Evolutionary conservation across 2,797 vertebrate species (phyloP), one percentile per base, ranked within the genome.

Genomic region (Triplophysa yarkandensis): DNA sequence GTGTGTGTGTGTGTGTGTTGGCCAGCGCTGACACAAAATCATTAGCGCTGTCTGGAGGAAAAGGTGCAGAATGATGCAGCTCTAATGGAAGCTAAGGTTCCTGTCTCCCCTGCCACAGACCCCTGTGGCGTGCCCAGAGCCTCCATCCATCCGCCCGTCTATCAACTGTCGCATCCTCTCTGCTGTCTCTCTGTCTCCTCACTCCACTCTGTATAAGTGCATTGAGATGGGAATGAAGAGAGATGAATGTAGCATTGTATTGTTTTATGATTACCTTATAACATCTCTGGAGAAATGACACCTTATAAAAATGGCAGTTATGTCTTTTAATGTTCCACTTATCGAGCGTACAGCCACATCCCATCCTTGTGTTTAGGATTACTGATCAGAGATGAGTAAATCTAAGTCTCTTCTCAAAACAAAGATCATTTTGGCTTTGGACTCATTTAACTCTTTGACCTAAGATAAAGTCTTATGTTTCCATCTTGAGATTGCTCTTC

Each of bases 51-150:
- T 78, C 54, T 68, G 46, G 43, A 41, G 55, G 48, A 68, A 44
- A 68, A 69, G 64, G 74, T 61, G 66, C 60, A 77, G 70, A 79
- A 39, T 74, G 74, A 77, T 58, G 21, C 16, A 54, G 21, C 36
- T 78, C 71, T 65, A 77, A 77, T 64, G 36, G 71, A 73, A 77
- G 71, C 72, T 69, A 75, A 73, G 60, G 81, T 82, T 71, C 36
- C 71, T 66, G 68, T 76, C 60, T 69, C 17, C 76, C 64, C 34
- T 57, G 55, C 60, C 50, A 50, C 17, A 3, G 74, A 74, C 60
- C 41, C 64, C 57, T 17, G 55, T 25, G 52, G 58, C 73, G 54
- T 16, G 7, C 58, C 62, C 25, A 6, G 39, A 66, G 63, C 62
- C 58, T 41, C 46, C 68, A 66, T 74, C 50, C 58, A 50, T 34